Percentiles rank a stretch among this genome's conserved stretches.
Conservation (phyloP, 1,140 invertebrate species). For the Cydia fagiglandana region DNA sequence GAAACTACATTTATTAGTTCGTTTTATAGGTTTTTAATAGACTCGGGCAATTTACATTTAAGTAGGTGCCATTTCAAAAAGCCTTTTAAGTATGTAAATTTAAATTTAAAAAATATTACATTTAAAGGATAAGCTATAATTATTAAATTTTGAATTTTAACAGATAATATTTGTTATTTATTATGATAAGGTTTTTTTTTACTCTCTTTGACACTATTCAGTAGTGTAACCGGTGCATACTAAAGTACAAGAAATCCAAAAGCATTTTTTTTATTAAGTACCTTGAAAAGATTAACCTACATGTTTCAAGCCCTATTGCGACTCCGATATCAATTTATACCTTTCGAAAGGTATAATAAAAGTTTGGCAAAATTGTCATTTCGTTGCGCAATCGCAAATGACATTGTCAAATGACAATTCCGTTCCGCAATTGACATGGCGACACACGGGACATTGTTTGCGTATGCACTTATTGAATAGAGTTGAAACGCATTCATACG, state of each 20-base stretch:
- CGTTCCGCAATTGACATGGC: background rate
- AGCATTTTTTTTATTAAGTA: too few species aligned
- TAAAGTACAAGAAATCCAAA: too few species aligned
- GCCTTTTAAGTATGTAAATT: background rate
- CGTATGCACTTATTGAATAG: slow-evolving; percentile 7
- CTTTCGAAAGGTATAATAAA: background rate
- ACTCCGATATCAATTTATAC: background rate
- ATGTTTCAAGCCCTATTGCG: too few species aligned
- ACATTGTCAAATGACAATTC: slow-evolving; percentile 7
- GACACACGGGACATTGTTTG: background rate
- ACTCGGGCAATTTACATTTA: background rate
- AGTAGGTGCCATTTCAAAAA: background rate
- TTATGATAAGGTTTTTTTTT: too few species aligned
- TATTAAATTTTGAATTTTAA: too few species aligned
- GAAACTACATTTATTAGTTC: background rate
- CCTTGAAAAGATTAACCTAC: too few species aligned
- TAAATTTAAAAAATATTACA: too few species aligned
- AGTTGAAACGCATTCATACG: background rate
- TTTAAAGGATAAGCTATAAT: too few species aligned
- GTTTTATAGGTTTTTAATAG: background rate
- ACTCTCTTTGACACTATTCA: too few species aligned
- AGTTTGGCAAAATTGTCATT: slow-evolving; percentile 5
- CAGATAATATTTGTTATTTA: too few species aligned
- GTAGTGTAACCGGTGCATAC: too few species aligned
- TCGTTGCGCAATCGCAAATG: background rate